Percentiles rank a stretch among this genome's conserved stretches.
Conservation (phyloP, 2,888 invertebrate genomes). For the Noctua janthina region DNA sequence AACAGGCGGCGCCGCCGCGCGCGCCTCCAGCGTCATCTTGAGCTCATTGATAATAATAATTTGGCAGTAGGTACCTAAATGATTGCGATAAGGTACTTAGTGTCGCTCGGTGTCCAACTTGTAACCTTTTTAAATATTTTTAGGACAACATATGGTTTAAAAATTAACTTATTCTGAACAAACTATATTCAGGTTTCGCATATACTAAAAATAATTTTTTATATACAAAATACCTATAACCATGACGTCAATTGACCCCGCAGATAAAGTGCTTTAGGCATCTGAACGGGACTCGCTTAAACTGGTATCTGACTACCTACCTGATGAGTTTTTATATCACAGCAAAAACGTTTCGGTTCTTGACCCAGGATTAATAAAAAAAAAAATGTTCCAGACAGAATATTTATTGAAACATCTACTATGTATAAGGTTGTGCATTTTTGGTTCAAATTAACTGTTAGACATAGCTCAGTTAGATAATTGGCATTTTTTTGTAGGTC, state of each 20-base stretch:
- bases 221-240: background rate
- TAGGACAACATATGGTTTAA: too few species aligned
- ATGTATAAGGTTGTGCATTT: background rate
- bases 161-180: too few species aligned
- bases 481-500: background rate
- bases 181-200: too few species aligned
- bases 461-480: background rate
- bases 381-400: background rate
- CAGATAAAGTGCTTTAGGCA: background rate
- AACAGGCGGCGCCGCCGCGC: too few species aligned
- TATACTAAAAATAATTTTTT: too few species aligned
- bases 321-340: background rate
- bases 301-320: background rate
- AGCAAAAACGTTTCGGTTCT: constrained; percentile 7
- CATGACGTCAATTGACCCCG: background rate
- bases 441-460: constrained; percentile 11
- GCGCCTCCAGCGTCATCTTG: too few species aligned
- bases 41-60: too few species aligned
- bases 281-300: background rate
- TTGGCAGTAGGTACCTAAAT: too few species aligned
- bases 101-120: too few species aligned
- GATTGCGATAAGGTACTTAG: too few species aligned
- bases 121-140: too few species aligned
- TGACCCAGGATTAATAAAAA: constrained; percentile 6
- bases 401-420: background rate